A percentile compares a stretch with the other conserved stretches of the same genome.
These are phyloP conservation scores for Odontophorus gujanensis DNA, from an alignment of 2,113 vertebrate species.

Conservation along the genomic window DNA sequence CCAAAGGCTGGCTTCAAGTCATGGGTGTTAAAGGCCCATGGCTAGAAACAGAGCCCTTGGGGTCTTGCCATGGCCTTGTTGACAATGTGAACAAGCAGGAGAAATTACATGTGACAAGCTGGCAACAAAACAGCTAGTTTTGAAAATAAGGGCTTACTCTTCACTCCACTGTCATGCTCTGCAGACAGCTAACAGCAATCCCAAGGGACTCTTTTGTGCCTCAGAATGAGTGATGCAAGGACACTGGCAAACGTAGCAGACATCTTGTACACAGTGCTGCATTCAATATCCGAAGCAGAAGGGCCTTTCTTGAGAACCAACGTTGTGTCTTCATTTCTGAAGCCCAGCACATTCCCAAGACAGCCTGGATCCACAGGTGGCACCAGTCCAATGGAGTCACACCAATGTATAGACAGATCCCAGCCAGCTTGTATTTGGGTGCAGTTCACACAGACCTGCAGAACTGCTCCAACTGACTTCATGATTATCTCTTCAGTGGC, in stretches of 20 bases:
- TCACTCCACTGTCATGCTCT: neutral
- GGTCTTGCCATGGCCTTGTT: neutral
- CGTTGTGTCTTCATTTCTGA: accelerated
- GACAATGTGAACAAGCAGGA: neutral
- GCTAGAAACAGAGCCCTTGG: neutral
- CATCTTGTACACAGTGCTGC: neutral
- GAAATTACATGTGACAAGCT: neutral
- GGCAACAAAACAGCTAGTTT: neutral
- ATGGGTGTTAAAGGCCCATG: neutral
- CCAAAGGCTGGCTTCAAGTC: neutral
- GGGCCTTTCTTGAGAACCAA: neutral
- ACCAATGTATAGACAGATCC: neutral
- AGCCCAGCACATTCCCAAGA: neutral
- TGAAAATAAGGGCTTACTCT: neutral
- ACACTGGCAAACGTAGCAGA: neutral
- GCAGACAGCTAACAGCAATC: neutral
- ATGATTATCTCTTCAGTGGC: neutral
- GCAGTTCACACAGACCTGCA: neutral
- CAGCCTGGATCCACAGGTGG: neutral
- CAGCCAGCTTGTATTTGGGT: neutral
- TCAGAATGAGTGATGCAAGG: neutral
- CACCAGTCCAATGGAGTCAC: neutral
- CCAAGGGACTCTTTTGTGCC: neutral
- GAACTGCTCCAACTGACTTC: neutral
- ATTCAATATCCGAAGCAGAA: neutral